Evolutionary conservation across 2,113 vertebrate species (phyloP).

Genomic region (Gallinago jamesoni): DNA sequence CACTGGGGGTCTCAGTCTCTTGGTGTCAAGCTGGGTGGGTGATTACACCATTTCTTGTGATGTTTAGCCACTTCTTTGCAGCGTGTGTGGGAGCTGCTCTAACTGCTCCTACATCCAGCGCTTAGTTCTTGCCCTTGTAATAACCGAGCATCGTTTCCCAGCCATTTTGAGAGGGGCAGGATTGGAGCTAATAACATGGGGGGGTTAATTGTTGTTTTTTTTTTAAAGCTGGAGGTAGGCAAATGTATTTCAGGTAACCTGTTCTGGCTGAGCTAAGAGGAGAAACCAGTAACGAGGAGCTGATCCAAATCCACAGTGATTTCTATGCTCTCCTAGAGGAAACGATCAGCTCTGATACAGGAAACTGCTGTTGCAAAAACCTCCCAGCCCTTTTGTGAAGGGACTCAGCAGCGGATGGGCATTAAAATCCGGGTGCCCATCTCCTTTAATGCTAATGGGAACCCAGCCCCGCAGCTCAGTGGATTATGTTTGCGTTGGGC

Average conservation of each 20-base stretch:
- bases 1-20: neutral
- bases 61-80: neutral
- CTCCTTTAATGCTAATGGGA: neutral
- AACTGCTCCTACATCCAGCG: neutral
- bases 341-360: neutral
- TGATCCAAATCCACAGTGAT: fast-evolving
- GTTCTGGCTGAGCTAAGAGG: neutral
- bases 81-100: neutral
- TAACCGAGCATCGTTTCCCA: neutral
- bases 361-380: neutral
- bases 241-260: neutral
- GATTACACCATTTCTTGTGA: neutral
- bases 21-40: fast-evolving
- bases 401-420: neutral
- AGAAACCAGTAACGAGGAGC: neutral
- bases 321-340: neutral
- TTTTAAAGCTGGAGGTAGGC: neutral
- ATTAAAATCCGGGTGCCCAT: neutral
- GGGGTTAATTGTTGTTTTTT: neutral
- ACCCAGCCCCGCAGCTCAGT: neutral
- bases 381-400: neutral
- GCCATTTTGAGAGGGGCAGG: neutral
- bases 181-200: neutral
- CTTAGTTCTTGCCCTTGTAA: neutral
- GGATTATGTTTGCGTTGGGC: neutral